phyloP scores from a whole-genome alignment of 2,797 vertebrate species.

The Coranthus polyacanthus region DNA sequence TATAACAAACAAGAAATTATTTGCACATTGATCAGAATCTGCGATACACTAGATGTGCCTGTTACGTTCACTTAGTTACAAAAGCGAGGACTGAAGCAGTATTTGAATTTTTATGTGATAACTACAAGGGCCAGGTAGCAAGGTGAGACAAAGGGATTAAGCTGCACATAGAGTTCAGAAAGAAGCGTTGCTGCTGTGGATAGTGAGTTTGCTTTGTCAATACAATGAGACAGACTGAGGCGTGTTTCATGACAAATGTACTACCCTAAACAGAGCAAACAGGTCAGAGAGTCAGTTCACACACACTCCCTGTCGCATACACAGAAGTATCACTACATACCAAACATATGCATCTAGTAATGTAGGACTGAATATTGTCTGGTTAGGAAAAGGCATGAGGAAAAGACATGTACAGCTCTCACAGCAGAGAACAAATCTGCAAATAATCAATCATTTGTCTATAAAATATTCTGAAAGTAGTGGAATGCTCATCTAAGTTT shows the following conservation, averaged over 20 bases:
- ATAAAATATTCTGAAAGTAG: too few relatives aligned
- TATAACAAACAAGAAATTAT: not conserved
- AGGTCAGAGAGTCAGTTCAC: not conserved
- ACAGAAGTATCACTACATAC: constrained; percentile 16
- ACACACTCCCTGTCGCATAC: constrained; percentile 3
- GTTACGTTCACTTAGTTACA: not conserved
- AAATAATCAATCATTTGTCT: too few relatives aligned
- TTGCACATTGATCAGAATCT: not conserved
- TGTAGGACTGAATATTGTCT: not conserved
- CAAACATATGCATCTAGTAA: not conserved
- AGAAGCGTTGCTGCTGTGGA: not conserved
- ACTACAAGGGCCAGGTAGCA: not conserved
- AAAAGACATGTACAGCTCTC: too few relatives aligned
- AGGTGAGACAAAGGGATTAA: not conserved
- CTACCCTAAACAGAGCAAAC: constrained; percentile 3
- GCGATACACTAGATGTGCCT: not conserved
- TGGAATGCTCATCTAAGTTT: too few relatives aligned
- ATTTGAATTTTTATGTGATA: not conserved
- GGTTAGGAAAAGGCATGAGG: not conserved
- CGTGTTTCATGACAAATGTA: constrained; percentile 15
- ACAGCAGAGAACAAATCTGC: too few relatives aligned
- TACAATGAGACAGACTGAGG: constrained; percentile 34
- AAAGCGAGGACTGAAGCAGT: constrained; percentile 1
- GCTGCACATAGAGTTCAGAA: not conserved
- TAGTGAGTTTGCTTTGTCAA: constrained; percentile 3